phyloP scores from a whole-genome alignment of 2,113 vertebrate species.

The Pterocles burchelli region DNA sequence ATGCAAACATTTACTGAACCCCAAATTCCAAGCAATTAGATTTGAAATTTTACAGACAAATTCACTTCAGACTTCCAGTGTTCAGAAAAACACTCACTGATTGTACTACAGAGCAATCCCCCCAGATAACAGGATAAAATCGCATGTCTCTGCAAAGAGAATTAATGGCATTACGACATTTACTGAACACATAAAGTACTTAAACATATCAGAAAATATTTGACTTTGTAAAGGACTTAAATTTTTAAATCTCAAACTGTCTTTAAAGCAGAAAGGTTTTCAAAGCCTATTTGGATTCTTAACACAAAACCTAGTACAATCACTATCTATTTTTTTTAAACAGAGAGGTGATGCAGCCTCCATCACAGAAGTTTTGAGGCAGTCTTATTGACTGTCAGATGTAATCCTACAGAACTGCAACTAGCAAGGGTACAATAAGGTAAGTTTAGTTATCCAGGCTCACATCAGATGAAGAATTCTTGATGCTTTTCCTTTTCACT shows the following conservation, averaged over 20 bases:
- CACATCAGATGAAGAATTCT: not conserved
- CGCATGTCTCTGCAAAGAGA: slow-evolving; percentile 39
- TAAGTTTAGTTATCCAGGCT: not conserved
- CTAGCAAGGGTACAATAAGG: not conserved
- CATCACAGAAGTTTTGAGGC: not conserved
- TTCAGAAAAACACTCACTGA: slow-evolving; percentile 7
- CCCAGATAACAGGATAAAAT: slow-evolving; percentile 52
- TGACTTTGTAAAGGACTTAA: slow-evolving; percentile 63
- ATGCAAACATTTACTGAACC: not conserved
- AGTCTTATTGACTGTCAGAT: not conserved
- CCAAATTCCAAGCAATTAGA: slow-evolving; percentile 10
- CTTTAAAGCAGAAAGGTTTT: slow-evolving; percentile 43
- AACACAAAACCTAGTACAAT: slow-evolving; percentile 28
- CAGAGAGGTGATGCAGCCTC: not conserved
- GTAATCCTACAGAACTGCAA: slow-evolving; percentile 6
- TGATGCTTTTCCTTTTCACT: not conserved
- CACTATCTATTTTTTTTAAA: not conserved
- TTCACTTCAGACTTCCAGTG: not conserved
- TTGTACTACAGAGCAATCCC: not conserved
- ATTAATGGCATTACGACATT: slow-evolving; percentile 75
- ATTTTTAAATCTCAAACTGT: slow-evolving; percentile 72
- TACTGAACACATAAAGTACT: slow-evolving; percentile 59
- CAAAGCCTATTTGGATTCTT: slow-evolving; percentile 38
- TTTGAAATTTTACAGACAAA: not conserved
- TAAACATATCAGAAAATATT: slow-evolving; percentile 61